phyloP scores from a whole-genome alignment of 1,140 invertebrate species.

The Drosophila ogumai region DNA sequence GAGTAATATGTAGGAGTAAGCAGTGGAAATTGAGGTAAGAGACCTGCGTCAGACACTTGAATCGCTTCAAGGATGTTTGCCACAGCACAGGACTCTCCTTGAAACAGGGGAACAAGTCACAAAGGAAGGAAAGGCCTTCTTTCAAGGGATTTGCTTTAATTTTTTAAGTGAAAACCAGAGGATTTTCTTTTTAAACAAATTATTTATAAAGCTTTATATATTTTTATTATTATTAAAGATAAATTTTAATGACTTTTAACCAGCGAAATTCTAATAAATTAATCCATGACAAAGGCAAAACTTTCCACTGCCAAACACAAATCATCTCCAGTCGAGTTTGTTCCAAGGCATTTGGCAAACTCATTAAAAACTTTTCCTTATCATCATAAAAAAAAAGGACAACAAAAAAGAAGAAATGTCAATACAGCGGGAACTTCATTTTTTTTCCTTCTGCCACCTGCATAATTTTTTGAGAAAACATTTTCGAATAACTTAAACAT shows the following conservation, averaged over 20 bases:
- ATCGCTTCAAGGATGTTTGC: conserved; percentile 10
- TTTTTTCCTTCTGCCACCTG: conserved; percentile 25
- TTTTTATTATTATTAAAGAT: not conserved
- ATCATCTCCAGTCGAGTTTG: conserved; percentile 30
- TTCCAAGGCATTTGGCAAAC: conserved; percentile 73
- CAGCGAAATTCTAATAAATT: conserved; percentile 41
- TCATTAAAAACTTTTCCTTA: conserved; percentile 77
- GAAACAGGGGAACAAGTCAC: conserved; percentile 3
- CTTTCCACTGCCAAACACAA: conserved; percentile 34
- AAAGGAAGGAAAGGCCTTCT: not conserved
- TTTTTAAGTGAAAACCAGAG: not conserved
- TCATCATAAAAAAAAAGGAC: conserved; percentile 12
- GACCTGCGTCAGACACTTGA: conserved; percentile 18
- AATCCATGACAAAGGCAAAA: conserved; percentile 30
- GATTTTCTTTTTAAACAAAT: not conserved
- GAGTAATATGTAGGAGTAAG: conserved; percentile 10
- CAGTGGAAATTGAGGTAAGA: conserved; percentile 14
- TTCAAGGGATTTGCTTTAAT: not conserved
- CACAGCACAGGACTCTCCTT: too few relatives aligned
- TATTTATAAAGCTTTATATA: not conserved
- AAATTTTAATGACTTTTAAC: not conserved
- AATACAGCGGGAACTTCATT: conserved; percentile 19
- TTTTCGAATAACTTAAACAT: conserved; percentile 49
- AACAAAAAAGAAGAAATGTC: conserved; percentile 37
- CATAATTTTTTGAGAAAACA: conserved; percentile 52